Evolutionary conservation across 1,140 invertebrate species (phyloP).

Genomic region (Solenopsis fugax): DNA sequence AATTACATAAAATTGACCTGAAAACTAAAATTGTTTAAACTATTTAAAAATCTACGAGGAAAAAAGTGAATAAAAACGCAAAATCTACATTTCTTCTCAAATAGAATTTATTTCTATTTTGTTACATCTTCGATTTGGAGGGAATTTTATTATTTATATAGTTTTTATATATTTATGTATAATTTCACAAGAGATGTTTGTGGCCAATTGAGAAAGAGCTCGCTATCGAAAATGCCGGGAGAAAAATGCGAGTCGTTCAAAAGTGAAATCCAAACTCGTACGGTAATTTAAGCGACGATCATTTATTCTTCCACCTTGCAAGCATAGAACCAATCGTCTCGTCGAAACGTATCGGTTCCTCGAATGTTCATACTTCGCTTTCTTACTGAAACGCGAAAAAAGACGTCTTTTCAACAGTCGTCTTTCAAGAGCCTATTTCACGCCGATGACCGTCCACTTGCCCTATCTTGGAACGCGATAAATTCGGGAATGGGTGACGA

Average conservation of each 20-base stretch:
- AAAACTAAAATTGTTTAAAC: not conserved
- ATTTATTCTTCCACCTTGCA: slow-evolving; percentile 31
- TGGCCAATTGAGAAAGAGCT: not conserved
- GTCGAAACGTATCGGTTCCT: slow-evolving; percentile 19
- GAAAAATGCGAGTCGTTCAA: slow-evolving; percentile 41
- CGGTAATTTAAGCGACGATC: slow-evolving; percentile 35
- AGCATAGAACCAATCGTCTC: slow-evolving; percentile 60
- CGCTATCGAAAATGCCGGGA: not conserved
- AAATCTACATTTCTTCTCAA: not conserved
- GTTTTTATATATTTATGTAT: not conserved
- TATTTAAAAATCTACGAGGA: not conserved
- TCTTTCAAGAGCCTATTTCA: slow-evolving; percentile 34
- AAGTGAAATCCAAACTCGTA: slow-evolving; percentile 30
- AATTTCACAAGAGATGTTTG: slow-evolving; percentile 2
- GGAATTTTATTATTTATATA: not conserved
- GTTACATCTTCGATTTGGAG: not conserved
- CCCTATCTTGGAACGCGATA: slow-evolving; percentile 22
- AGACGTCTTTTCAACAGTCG: slow-evolving; percentile 18
- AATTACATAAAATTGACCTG: not conserved
- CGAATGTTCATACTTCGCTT: slow-evolving; percentile 13
- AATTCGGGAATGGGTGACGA: slow-evolving; percentile 43
- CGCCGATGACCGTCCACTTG: slow-evolving; percentile 7
- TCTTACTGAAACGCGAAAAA: slow-evolving; percentile 16
- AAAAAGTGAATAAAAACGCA: not conserved
- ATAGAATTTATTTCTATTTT: not conserved